Evolutionary conservation across 1,140 invertebrate species (phyloP).

Genomic region (Oedothorax gibbosus): DNA sequence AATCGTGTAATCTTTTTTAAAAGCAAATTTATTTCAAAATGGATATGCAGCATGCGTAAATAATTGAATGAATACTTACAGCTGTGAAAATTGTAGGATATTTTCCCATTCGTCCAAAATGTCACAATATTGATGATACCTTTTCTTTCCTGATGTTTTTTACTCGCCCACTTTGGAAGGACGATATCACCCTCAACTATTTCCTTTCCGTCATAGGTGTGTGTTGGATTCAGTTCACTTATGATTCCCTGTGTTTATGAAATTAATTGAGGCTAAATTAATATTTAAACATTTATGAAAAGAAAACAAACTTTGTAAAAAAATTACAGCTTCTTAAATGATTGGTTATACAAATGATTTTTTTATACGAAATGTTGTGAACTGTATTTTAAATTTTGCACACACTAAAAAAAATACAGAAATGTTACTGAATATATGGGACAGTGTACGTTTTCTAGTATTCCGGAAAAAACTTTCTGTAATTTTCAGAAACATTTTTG

Average conservation of each 20-base stretch:
- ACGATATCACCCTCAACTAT: slow-evolving; percentile 61
- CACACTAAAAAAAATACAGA: neutral
- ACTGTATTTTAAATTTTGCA: neutral
- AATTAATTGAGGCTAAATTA: neutral
- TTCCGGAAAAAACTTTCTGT: no score
- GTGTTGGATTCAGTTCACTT: slow-evolving; percentile 36
- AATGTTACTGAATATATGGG: no score
- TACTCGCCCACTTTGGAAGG: slow-evolving; percentile 25
- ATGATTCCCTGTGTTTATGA: slow-evolving; percentile 42
- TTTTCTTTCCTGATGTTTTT: slow-evolving; percentile 33
- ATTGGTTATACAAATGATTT: neutral
- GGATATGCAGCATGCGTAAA: no score
- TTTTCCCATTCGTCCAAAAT: slow-evolving; percentile 57
- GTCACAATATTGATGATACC: slow-evolving; percentile 51
- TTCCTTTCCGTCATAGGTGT: slow-evolving; percentile 53
- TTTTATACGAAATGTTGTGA: neutral
- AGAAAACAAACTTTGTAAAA: no score
- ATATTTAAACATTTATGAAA: neutral
- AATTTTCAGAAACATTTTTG: no score
- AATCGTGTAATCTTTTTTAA: neutral
- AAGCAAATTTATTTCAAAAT: no score
- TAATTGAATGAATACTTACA: no score
- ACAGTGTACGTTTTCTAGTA: no score
- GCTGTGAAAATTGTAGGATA: slow-evolving; percentile 59
- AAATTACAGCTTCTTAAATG: no score